These are phyloP conservation scores for Thunnus albacares DNA, from an alignment of 2,797 vertebrate species.

Conservation along the genomic window DNA sequence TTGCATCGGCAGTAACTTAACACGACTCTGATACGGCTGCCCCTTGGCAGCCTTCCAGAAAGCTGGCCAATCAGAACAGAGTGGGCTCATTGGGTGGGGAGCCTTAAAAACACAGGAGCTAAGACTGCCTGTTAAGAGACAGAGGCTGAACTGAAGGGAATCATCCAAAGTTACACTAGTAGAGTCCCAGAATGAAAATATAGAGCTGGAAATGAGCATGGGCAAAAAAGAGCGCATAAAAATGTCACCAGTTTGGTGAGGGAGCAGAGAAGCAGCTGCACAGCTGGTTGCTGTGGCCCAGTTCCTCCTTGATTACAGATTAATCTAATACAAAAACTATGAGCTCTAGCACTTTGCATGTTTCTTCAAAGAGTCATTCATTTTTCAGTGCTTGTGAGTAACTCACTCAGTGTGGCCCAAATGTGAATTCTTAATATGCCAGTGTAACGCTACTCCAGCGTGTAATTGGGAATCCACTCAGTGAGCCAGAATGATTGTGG, in stretches of 20 bases:
- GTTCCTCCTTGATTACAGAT: constrained; percentile 63
- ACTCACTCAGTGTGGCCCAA: constrained; percentile 62
- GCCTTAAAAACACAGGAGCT: too few species aligned
- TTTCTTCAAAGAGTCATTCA: constrained; percentile 70
- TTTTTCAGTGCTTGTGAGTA: constrained; percentile 72
- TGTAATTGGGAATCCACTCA: constrained; percentile 81
- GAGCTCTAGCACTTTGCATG: constrained; percentile 49
- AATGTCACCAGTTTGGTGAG: constrained; percentile 14
- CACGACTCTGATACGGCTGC: too few species aligned
- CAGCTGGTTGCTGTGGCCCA: constrained; percentile 70
- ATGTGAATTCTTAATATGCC: constrained; percentile 76
- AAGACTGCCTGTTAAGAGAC: too few species aligned
- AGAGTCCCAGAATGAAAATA: too few species aligned
- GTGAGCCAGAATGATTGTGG: constrained; percentile 74
- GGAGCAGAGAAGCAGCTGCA: constrained; percentile 41
- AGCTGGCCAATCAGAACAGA: too few species aligned
- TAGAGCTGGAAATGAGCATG: too few species aligned
- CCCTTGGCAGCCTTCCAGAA: too few species aligned
- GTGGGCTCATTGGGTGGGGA: too few species aligned
- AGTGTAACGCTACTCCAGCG: constrained; percentile 81
- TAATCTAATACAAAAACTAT: constrained; percentile 61
- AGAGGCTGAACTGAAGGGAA: too few species aligned
- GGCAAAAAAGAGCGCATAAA: constrained; percentile 1
- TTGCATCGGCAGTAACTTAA: too few species aligned
- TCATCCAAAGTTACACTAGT: too few species aligned